phyloP scores from a whole-genome alignment of 2,888 invertebrate genomes.

The Aspidiotus destructor region DNA sequence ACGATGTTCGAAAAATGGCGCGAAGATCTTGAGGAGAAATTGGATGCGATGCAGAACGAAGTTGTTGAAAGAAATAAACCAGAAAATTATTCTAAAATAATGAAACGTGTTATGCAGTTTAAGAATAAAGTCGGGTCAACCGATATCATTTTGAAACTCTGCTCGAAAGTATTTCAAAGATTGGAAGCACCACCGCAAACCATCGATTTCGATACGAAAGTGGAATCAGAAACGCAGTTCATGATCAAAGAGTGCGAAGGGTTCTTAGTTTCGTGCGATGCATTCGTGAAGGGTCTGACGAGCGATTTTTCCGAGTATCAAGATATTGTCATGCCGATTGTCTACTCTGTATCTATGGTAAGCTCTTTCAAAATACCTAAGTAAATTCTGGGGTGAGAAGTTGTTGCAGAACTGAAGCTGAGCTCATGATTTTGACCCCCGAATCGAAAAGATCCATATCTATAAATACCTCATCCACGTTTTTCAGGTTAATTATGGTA shows the following conservation, averaged over 20 bases:
- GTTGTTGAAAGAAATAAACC: not conserved
- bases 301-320: constrained; percentile 53
- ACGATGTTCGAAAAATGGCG: constrained; percentile 18
- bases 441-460: no score
- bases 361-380: constrained; percentile 38
- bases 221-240: constrained; percentile 45
- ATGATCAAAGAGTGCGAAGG: constrained; percentile 42
- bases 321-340: constrained; percentile 64
- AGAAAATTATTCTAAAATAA: constrained; percentile 16
- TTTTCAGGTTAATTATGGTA: constrained; percentile 37
- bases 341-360: constrained; percentile 58
- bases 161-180: not conserved
- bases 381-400: constrained; percentile 4
- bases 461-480: not conserved
- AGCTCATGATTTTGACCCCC: no score
- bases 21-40: constrained; percentile 7
- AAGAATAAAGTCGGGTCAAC: constrained; percentile 18
- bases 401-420: no score
- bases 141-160: constrained; percentile 7
- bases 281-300: constrained; percentile 50
- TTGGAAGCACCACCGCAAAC: not conserved
- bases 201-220: constrained; percentile 35
- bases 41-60: constrained; percentile 3
- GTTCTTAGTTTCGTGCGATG: constrained; percentile 45
- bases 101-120: constrained; percentile 10